Conservation (phyloP, 2,888 invertebrate species). For the Heliconius aoede region DNA sequence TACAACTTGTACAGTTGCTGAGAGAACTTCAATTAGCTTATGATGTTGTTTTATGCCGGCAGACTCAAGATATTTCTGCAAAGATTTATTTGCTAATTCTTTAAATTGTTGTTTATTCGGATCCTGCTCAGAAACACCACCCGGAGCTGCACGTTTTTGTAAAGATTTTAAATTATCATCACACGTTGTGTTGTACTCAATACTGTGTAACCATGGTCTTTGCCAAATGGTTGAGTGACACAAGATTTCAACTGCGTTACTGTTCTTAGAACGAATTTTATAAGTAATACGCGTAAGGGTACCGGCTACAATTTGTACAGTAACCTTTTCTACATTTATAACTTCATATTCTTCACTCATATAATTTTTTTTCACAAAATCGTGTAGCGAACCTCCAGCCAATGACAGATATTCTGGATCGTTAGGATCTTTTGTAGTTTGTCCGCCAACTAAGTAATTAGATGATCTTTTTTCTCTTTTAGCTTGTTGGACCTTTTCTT, state of each 20-base stretch:
- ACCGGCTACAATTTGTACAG: constrained; percentile 73
- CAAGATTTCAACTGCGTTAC: constrained; percentile 52
- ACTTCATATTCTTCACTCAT: constrained; percentile 57
- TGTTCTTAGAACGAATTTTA: constrained; percentile 60
- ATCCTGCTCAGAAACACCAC: constrained; percentile 46
- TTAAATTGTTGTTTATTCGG: constrained; percentile 53
- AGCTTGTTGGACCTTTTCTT: constrained; percentile 35
- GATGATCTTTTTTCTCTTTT: constrained; percentile 50
- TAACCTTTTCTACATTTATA: constrained; percentile 66
- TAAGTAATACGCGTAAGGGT: constrained; percentile 61
- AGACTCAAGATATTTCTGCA: constrained; percentile 53
- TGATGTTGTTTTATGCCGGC: constrained; percentile 50
- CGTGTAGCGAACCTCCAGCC: constrained; percentile 53
- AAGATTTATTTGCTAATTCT: constrained; percentile 56
- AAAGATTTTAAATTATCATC: constrained; percentile 33
- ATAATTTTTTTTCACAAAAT: constrained; percentile 50
- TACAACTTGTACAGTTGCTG: constrained; percentile 55
- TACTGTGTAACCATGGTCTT: constrained; percentile 78
- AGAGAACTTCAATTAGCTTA: constrained; percentile 56
- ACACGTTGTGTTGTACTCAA: constrained; percentile 57
- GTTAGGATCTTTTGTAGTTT: constrained; percentile 44
- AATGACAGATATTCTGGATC: constrained; percentile 52
- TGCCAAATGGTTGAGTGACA: constrained; percentile 83
- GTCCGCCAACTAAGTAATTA: constrained; percentile 45
- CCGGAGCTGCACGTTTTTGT: constrained; percentile 42